Conservation (phyloP, 2,797 vertebrate species). For the Loris lydekkerianus region DNA sequence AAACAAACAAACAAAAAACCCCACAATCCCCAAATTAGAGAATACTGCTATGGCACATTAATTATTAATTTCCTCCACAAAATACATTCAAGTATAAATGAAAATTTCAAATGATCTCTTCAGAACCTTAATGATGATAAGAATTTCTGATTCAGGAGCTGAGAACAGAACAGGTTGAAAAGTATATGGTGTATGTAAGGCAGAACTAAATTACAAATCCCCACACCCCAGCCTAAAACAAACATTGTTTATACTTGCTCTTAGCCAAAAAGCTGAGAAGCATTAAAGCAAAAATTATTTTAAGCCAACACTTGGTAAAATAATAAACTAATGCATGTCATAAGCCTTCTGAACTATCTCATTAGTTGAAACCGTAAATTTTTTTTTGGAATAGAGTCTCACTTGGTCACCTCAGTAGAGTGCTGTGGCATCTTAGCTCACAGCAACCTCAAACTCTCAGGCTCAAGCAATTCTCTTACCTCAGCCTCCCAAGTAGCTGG, state of each 20-base stretch:
- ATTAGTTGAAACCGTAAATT: slow-evolving; percentile 32
- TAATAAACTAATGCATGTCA: background rate
- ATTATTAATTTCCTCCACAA: background rate
- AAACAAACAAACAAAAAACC: too few relatives aligned
- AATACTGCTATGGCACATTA: background rate
- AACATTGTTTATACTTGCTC: background rate
- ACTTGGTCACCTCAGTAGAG: too few relatives aligned
- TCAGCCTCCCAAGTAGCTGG: too few relatives aligned
- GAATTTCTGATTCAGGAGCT: slow-evolving; percentile 9
- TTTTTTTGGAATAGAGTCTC: too few relatives aligned
- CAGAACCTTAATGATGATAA: background rate
- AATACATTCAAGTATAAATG: background rate
- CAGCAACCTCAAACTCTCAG: too few relatives aligned
- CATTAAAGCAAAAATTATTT: background rate
- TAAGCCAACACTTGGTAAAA: slow-evolving; percentile 46
- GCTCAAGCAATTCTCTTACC: too few relatives aligned
- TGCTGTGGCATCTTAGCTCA: too few relatives aligned
- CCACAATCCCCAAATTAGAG: background rate
- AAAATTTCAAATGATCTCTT: slow-evolving; percentile 39
- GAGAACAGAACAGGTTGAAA: background rate
- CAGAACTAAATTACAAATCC: background rate
- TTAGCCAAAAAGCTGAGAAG: background rate
- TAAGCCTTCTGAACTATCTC: background rate
- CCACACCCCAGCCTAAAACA: background rate
- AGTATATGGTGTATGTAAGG: background rate